Evolutionary conservation across 2,113 vertebrate species (phyloP).

Genomic region (Equus przewalskii): DNA sequence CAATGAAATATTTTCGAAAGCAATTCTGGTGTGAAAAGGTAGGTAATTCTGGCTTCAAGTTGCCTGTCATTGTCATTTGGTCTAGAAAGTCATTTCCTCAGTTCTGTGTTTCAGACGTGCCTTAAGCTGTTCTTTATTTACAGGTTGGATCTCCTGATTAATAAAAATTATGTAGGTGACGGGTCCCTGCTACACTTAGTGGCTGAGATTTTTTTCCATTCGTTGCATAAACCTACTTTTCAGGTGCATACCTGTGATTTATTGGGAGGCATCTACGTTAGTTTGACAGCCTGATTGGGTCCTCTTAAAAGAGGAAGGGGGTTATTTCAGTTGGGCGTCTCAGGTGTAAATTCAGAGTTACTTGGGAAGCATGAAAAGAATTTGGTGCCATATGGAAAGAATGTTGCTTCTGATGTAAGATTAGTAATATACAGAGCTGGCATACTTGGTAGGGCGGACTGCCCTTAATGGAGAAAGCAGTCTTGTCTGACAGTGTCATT

Average conservation of each 20-base stretch:
- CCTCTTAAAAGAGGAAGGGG: neutral
- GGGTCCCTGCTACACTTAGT: neutral
- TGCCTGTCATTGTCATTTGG: neutral
- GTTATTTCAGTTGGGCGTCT: neutral
- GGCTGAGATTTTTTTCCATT: neutral
- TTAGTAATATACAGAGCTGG: neutral
- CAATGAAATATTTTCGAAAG: neutral
- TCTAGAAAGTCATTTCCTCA: neutral
- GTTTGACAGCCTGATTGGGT: neutral
- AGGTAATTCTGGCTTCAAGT: neutral
- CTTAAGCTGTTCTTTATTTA: neutral
- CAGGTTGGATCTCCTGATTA: conserved; percentile 10
- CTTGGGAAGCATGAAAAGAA: neutral
- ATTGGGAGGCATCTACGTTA: neutral
- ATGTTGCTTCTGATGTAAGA: neutral
- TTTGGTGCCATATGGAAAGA: neutral
- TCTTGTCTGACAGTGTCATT: neutral
- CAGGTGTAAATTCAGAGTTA: neutral
- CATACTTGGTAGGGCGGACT: neutral
- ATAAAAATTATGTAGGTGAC: neutral
- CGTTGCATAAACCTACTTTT: neutral
- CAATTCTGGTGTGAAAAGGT: neutral
- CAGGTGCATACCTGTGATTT: neutral
- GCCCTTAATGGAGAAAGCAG: neutral
- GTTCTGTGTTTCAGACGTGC: neutral